These are phyloP conservation scores for Rhopalosiphum nymphaeae DNA, from an alignment of 2,888 invertebrate species.

Conservation along the genomic window DNA sequence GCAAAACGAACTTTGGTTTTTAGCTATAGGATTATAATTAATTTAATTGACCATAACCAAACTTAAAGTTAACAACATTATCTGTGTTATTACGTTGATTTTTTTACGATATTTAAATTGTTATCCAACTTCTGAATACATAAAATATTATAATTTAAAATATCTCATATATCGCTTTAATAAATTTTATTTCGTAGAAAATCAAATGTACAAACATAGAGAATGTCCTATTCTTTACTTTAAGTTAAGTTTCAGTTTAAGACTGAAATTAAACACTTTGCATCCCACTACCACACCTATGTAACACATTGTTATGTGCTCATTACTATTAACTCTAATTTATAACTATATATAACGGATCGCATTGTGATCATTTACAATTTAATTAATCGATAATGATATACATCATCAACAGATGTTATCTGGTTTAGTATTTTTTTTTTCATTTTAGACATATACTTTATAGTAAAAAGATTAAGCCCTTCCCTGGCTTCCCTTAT, in stretches of 20 bases:
- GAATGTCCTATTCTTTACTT: not conserved
- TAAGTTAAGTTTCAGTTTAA: too few relatives aligned
- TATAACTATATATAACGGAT: not conserved
- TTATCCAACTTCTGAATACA: not conserved
- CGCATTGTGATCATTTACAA: too few relatives aligned
- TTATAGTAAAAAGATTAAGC: too few relatives aligned
- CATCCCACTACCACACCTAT: not conserved
- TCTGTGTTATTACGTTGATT: not conserved
- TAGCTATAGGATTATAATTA: not conserved
- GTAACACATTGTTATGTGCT: not conserved
- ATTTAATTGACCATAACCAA: not conserved
- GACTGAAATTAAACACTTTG: not conserved
- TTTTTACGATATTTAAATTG: not conserved
- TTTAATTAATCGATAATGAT: too few relatives aligned
- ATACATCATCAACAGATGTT: too few relatives aligned
- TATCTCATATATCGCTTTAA: not conserved
- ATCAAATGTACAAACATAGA: not conserved
- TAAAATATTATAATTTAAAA: not conserved
- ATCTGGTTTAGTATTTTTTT: too few relatives aligned
- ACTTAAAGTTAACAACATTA: not conserved
- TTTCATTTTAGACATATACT: too few relatives aligned
- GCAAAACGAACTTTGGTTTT: not conserved
- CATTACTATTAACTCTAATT: not conserved
- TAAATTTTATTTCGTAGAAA: not conserved
- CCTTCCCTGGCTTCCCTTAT: too few relatives aligned